These are phyloP conservation scores for Lycodopsis pacificus DNA, from an alignment of 2,797 vertebrate species.

Conservation along the genomic window DNA sequence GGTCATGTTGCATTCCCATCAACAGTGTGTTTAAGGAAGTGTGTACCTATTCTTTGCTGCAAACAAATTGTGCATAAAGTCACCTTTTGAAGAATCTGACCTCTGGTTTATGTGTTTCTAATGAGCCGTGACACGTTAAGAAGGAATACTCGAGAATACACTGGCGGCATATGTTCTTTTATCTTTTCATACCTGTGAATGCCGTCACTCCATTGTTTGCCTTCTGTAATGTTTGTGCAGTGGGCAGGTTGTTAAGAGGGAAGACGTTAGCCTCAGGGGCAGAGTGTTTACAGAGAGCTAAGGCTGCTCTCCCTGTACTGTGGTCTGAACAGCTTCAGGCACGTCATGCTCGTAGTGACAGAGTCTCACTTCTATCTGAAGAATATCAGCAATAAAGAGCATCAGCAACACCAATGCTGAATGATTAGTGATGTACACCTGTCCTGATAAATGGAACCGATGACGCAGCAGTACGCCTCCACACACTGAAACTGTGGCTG, in stretches of 20 bases:
- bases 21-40: not conserved
- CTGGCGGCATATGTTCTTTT: not conserved
- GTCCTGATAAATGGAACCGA: not conserved
- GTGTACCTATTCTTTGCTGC: too few relatives aligned
- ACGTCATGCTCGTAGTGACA: not conserved
- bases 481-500: not conserved
- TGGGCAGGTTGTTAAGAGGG: not conserved
- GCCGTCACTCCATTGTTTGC: conserved; percentile 9
- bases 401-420: not conserved
- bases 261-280: not conserved
- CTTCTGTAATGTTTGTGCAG: not conserved
- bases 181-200: not conserved
- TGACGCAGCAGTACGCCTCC: not conserved
- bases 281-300: not conserved
- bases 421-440: not conserved
- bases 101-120: not conserved
- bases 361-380: not conserved
- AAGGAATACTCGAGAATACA: not conserved
- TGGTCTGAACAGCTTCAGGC: not conserved
- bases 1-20: not conserved
- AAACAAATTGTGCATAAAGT: not conserved
- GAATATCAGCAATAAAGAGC: not conserved
- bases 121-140: not conserved
- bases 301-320: not conserved
- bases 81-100: not conserved